Evolutionary conservation across 1,140 invertebrate genomes (phyloP), one percentile per base, ranked within the genome.

Genomic region (Archivesica marissinica): DNA sequence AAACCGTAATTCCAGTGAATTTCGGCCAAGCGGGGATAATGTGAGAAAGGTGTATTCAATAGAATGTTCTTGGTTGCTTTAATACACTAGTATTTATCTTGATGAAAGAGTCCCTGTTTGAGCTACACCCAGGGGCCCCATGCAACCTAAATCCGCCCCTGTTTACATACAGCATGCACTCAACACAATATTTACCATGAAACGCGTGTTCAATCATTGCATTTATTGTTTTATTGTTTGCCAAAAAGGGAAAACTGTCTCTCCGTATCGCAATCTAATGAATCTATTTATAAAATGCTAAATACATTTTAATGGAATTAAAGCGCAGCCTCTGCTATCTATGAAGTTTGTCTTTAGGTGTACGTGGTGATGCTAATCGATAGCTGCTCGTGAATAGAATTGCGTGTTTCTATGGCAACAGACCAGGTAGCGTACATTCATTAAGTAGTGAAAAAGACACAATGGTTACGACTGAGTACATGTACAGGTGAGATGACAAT

Each of bases 351-450:
- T 64, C 28, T 64, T 20, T 33, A 64, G n/a, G 38, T 64, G 17
- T 64, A 64, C 30, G 15, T 30, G 28, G 23, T 28, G 23, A 25
- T n/a, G 30, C 30, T 64, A 64, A 64, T 64, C 59, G 25, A 64
- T 64, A 64, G 38, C 59, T 35, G 20, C 59, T 64, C 59, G 33
- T 64, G 59, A 64, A 64, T 64, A 64, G 59, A 64, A 64, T 64
- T 64, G 23, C 25, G 38, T 2, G 59, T 64, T 64, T 64, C 59
- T 25, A 64, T 64, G 59, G 59, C 9, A 64, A 64, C 59, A 9
- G 28, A 64, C 28, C 59, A 64, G 59, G 59, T 64, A 64, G 38
- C 59, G 38, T 33, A 64, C 59, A 33, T 64, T 64, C 59, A 64
- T 64, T 35, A 64, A 35, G 59, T 13, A 64, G 59, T 64, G 30